Evolutionary conservation across 1,140 invertebrate species (phyloP).

Genomic region (Harlomillsia oculata): DNA sequence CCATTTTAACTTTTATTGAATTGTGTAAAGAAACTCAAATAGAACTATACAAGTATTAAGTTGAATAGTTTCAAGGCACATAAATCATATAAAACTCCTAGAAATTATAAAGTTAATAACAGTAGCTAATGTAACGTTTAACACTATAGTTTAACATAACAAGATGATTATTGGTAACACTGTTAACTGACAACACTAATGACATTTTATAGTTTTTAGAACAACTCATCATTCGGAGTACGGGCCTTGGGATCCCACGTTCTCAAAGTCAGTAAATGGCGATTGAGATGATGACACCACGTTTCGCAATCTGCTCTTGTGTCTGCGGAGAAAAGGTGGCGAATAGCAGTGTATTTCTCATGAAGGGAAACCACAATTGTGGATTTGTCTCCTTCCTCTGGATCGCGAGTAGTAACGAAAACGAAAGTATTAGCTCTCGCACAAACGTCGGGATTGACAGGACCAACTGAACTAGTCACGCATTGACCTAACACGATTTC

Average conservation of each 20-base stretch:
- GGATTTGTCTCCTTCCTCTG: constrained; percentile 53
- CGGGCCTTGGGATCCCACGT: constrained; percentile 54
- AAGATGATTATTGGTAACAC: too few species aligned
- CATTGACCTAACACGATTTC: constrained; percentile 66
- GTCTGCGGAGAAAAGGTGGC: constrained; percentile 70
- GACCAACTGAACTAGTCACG: constrained; percentile 58
- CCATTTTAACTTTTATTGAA: too few species aligned
- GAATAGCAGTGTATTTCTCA: constrained; percentile 37
- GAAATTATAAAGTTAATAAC: too few species aligned
- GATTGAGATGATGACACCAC: constrained; percentile 77
- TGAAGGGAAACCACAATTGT: constrained; percentile 51
- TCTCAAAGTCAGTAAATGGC: constrained; percentile 59
- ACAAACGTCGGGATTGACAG: constrained; percentile 77
- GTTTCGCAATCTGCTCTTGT: constrained; percentile 73
- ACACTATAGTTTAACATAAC: too few species aligned
- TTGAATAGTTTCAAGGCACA: too few species aligned
- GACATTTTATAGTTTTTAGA: background rate
- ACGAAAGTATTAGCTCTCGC: constrained; percentile 79
- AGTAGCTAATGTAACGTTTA: too few species aligned
- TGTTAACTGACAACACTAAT: too few species aligned
- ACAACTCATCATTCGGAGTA: constrained; percentile 16
- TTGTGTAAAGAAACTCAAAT: too few species aligned
- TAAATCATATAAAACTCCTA: too few species aligned
- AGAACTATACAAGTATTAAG: too few species aligned
- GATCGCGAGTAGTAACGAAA: constrained; percentile 56